phyloP scores from a whole-genome alignment of 2,797 vertebrate genomes.

The Myioborus melanocephalus region DNA sequence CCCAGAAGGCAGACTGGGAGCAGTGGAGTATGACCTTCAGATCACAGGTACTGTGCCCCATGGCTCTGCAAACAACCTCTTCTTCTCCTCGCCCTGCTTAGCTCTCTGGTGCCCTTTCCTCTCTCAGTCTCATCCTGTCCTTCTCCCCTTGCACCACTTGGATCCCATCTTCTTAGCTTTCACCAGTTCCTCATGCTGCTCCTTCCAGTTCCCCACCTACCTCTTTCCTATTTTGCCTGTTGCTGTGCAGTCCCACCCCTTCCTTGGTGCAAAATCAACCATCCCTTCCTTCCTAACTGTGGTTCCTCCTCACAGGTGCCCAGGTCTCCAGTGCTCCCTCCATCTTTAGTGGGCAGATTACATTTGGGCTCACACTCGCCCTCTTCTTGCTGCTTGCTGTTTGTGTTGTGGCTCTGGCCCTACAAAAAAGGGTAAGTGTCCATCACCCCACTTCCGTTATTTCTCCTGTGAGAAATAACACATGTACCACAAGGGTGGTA shows the following conservation, averaged over 20 bases:
- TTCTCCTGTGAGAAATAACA: neutral
- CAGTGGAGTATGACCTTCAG: constrained; percentile 38
- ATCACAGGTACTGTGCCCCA: constrained; percentile 27
- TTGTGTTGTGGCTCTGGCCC: constrained; percentile 35
- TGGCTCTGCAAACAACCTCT: neutral
- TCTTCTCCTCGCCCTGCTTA: neutral
- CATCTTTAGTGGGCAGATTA: constrained; percentile 24
- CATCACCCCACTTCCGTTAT: neutral
- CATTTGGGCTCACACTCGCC: constrained; percentile 28
- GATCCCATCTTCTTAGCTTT: neutral
- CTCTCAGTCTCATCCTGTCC: neutral
- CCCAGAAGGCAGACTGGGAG: constrained; percentile 47
- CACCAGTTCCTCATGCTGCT: neutral
- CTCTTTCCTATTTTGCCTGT: neutral
- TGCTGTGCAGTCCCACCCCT: neutral
- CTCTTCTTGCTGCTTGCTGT: constrained; percentile 18
- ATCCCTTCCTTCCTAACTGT: neutral
- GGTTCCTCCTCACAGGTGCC: constrained; percentile 58
- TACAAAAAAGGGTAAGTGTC: constrained; percentile 67
- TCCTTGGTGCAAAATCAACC: neutral
- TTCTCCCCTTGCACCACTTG: neutral
- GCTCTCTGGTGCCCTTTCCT: neutral
- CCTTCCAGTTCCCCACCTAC: neutral
- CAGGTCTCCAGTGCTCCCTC: constrained; percentile 20
- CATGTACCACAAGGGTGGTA: too few species aligned